A percentile compares a stretch with the other conserved stretches of the same genome.
Conservation (phyloP, 2,113 vertebrate genomes). For the Engystomops pustulosus region DNA sequence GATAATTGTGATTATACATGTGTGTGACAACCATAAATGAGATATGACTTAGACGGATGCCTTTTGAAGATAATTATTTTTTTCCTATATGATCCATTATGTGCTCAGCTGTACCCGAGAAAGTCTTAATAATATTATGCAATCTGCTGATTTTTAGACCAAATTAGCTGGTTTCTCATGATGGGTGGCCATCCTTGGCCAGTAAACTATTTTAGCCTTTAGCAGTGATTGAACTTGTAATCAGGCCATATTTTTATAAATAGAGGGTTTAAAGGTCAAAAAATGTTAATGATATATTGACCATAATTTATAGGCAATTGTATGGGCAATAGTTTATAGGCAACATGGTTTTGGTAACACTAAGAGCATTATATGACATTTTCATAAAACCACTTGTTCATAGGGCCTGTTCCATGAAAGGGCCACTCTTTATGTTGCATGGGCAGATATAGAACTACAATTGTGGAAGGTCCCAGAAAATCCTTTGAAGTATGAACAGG, state of each 20-base stretch:
- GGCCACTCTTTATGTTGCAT: too few relatives aligned
- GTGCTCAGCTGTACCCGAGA: not conserved
- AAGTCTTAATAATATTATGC: not conserved
- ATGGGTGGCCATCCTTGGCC: not conserved
- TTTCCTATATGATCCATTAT: not conserved
- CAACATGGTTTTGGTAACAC: not conserved
- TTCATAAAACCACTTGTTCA: too few relatives aligned
- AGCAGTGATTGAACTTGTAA: not conserved
- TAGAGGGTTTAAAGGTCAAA: too few relatives aligned
- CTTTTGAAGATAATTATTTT: not conserved
- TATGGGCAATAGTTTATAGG: not conserved
- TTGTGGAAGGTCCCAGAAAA: too few relatives aligned
- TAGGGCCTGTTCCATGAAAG: too few relatives aligned
- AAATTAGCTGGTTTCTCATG: not conserved
- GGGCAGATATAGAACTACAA: too few relatives aligned
- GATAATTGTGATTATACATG: too few relatives aligned
- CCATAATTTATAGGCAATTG: too few relatives aligned
- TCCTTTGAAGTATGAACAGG: too few relatives aligned
- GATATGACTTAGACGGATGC: not conserved
- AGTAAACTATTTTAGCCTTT: not conserved
- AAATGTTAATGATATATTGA: too few relatives aligned
- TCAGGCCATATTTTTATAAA: not conserved
- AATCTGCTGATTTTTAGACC: too few relatives aligned
- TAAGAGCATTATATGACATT: too few relatives aligned
- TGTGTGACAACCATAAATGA: not conserved